Evolutionary conservation across 2,113 vertebrate species (phyloP).

Genomic region (Amphiprion ocellaris): DNA sequence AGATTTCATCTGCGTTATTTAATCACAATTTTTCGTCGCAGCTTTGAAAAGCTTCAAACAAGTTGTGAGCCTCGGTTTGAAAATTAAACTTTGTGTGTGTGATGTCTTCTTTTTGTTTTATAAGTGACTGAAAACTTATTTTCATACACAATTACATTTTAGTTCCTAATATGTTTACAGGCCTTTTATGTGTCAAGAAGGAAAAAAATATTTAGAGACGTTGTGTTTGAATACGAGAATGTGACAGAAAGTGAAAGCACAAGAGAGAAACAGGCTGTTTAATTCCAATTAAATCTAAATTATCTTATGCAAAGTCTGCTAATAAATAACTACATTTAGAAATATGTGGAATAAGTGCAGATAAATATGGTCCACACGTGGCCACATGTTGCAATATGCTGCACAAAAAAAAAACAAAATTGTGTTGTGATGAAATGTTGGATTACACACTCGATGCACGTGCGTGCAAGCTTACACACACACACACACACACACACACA

Average conservation of each 20-base stretch:
- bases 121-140: background rate
- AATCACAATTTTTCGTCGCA: conserved; percentile 35
- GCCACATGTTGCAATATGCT: conserved; percentile 23
- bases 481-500: conserved; percentile 4
- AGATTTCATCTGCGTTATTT: conserved; percentile 59
- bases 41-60: conserved; percentile 29
- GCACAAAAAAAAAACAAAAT: conserved; percentile 12
- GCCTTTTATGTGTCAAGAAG: background rate
- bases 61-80: conserved; percentile 29
- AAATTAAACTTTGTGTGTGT: background rate
- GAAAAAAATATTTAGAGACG: conserved; percentile 8
- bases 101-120: background rate
- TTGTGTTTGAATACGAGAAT: conserved; percentile 34
- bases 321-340: conserved; percentile 3
- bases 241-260: background rate
- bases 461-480: conserved; percentile 24
- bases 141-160: background rate
- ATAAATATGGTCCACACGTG: background rate
- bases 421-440: conserved; percentile 48
- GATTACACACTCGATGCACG: conserved; percentile 28
- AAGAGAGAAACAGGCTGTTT: background rate
- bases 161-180: background rate
- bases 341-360: background rate
- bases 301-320: background rate
- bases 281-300: background rate